Evolutionary conservation across 1,140 invertebrate genomes (phyloP), one percentile per base, ranked within the genome.

Genomic region (Muscidifurax raptorellus): DNA sequence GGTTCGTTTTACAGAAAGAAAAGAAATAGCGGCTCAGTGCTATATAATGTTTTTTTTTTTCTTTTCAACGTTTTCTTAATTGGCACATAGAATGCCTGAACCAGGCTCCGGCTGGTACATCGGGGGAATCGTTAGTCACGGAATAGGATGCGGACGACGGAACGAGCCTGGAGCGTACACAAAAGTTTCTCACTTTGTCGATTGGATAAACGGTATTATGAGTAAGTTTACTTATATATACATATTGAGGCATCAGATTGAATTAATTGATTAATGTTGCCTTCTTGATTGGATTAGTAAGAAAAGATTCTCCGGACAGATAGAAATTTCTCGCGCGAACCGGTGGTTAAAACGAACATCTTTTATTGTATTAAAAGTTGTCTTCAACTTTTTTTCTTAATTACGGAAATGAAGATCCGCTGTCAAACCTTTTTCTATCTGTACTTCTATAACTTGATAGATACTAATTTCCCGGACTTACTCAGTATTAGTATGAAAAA

Each of bases 81-180:
- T n/a, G n/a, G n/a, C 5, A 59, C 75, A 52, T 59, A 94, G 94
- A 89, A 95, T 95, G 90, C 94, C 95, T 13, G 90, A 93, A 13
- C 93, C 94, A 86, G 93, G 94, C 74, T n/a, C 36, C 3, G 94
- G 96, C 87, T 96, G 95, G 95, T 96, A 96, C 87, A 90, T 97
- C 47, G 96, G 95, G 7, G 97, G 96, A 0, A 94, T 97, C 28
- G 95, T 97, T 0, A 96, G 96, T 88, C 96, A 97, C 88, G 98
- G 98, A 3, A 95, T 96, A 88, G 97, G 97, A 9, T 98, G 97
- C 91, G 97, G 94, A 2, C 92, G 95, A 83, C 94, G 95, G 40
- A 93, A 95, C 81, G 95, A 97, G 90, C 96, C 96, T 10, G 97
- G 97, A n/a, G 96, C 96, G 82, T 98, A 98, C 87, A 97, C 97